Conservation (phyloP, 92 coral and sea anemone genomes). For the Chrysogorgia sp. region DNA sequence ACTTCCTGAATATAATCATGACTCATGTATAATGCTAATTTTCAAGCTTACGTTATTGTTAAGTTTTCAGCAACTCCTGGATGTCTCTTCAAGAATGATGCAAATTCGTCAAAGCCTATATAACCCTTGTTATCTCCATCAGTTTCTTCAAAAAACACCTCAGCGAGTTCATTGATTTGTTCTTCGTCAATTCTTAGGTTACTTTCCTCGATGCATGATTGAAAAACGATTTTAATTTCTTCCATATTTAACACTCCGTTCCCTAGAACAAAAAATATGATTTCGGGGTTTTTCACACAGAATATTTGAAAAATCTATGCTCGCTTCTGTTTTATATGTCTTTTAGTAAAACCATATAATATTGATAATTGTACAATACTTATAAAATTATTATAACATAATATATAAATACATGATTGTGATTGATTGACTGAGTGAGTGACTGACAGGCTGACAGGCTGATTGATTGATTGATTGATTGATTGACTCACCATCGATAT, state of each 20-base stretch:
- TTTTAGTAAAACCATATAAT: too few species aligned
- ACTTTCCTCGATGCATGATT: slow-evolving; percentile 39
- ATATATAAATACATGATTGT: too few species aligned
- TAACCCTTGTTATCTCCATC: slow-evolving; percentile 12
- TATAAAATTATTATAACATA: too few species aligned
- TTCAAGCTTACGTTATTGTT: slow-evolving; percentile 36
- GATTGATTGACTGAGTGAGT: too few species aligned
- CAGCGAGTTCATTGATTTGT: slow-evolving; percentile 35
- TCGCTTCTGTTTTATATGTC: too few species aligned
- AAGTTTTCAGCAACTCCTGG: slow-evolving; percentile 45
- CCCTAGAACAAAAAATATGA: not conserved
- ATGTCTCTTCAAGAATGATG: slow-evolving; percentile 24
- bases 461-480: too few species aligned
- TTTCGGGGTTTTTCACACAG: too few species aligned
- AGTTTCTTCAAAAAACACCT: slow-evolving; percentile 39
- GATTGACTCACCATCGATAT: slow-evolving; percentile 40
- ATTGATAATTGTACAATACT: too few species aligned
- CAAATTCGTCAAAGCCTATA: slow-evolving; percentile 34
- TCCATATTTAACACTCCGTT: slow-evolving; percentile 31
- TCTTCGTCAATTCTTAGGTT: slow-evolving; percentile 34
- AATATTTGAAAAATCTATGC: too few species aligned
- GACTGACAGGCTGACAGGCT: not conserved
- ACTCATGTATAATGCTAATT: too few species aligned
- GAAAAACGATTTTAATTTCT: slow-evolving; percentile 35
- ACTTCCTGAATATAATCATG: not conserved